Base-by-base conservation (phyloP, 2,113 vertebrate species). In the Ophthalmolycus amberensis region DNA sequence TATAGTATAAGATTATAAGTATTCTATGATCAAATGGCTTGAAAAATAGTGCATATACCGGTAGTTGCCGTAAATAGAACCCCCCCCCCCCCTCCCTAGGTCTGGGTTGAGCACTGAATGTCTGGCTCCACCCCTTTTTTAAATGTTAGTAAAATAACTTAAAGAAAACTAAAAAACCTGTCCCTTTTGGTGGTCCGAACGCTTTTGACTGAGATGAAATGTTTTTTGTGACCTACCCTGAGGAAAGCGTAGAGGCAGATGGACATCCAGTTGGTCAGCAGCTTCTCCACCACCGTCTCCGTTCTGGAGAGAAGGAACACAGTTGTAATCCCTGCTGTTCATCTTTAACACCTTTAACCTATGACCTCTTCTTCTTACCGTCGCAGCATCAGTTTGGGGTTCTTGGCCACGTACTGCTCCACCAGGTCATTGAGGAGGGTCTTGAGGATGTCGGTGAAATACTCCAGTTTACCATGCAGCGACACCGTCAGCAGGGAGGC, bases 241-340 rank as follows among this genome's bases (percentile, higher is more conserved):
- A 99, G 96, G 27, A 99, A 99, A 0, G 97, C 86, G 0, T 99
- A 99, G 9, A 99, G 96, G 84, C 98, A 99, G 95, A 99, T 99
- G 84, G 98, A 99, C 97, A 99, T 99, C 98, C 98, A 99, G 93
- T 99, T 99, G 79, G 98, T 99, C 89, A 99, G 94, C 85, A 99
- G 95, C 91, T 99, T 99, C 91, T 99, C 98, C 73, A 99, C 98
- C 88, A 99, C 98, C 0, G 97, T 99, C 94, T 99, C 98, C 1
- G 98, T 99, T 92, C 98, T 99, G 92, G 65, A 91, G 46, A 87
- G 42, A 71, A 48, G 71, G 32, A 71, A 54, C 37, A 54, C 3
- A 54, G 3, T 32, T 29, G 40, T 10, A 40, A 25, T 9, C 37
- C 56, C 20, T 15, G n/a, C 3, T 22, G n/a, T 38, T 25, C 44